Evolutionary conservation across 2,888 invertebrate species (phyloP).

Genomic region (Hydropsyche betteni): DNA sequence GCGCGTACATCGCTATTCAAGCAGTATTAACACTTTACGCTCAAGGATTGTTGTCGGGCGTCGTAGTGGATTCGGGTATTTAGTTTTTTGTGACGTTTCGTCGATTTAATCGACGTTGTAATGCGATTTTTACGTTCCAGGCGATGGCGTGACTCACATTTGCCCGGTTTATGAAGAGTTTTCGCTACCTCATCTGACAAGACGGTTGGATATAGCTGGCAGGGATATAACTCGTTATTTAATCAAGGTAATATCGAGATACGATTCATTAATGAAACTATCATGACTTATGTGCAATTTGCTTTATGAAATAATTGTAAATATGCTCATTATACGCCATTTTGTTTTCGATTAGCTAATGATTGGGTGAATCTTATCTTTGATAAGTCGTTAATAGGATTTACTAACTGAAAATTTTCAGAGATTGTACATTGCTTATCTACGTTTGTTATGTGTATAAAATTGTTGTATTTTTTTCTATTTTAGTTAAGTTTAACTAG

Average conservation of each 20-base stretch:
- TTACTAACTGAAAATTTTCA: too few species aligned
- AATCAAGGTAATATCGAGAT: constrained; percentile 76
- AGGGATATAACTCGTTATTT: constrained; percentile 97
- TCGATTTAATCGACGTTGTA: not conserved
- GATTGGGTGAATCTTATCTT: too few species aligned
- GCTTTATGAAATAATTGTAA: too few species aligned
- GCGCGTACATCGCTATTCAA: constrained; percentile 95
- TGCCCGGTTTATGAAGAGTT: constrained; percentile 99
- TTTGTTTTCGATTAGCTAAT: too few species aligned
- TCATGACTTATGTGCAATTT: too few species aligned
- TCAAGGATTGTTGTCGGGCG: constrained; percentile 96
- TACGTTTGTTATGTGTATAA: too few species aligned
- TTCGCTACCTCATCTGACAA: constrained; percentile 93
- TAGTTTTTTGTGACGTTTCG: not conserved
- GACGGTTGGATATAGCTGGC: constrained; percentile 96
- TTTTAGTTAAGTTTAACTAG: too few species aligned
- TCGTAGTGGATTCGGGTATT: constrained; percentile 92
- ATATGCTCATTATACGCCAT: too few species aligned
- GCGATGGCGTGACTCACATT: constrained; percentile 99
- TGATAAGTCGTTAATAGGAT: too few species aligned
- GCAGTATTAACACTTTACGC: constrained; percentile 96
- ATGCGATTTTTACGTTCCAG: constrained; percentile 57
- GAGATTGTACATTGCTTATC: too few species aligned
- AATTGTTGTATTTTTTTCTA: too few species aligned
- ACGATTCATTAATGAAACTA: too few species aligned